Conservation (phyloP, 1,140 invertebrate species). For the Hylyphantes graminicola region DNA sequence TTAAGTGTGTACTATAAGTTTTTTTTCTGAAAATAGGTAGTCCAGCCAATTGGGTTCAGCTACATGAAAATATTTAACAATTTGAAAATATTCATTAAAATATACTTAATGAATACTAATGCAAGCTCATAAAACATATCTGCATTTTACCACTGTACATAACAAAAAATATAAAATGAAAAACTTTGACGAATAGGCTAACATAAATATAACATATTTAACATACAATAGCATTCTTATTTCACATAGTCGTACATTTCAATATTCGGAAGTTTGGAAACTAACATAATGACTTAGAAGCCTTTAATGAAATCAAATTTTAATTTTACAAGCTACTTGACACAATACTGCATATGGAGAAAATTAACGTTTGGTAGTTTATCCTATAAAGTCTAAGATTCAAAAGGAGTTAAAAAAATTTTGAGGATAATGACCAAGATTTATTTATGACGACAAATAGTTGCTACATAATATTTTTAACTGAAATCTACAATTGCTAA, state of each 20-base stretch:
- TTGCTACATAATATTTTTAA: background rate
- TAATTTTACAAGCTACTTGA: slow-evolving; percentile 9
- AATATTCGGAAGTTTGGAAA: slow-evolving; percentile 23
- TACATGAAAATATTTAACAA: slow-evolving; percentile 1
- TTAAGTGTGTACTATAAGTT: too few species aligned
- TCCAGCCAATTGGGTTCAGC: too few species aligned
- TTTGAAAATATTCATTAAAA: slow-evolving; percentile 6
- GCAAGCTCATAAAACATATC: slow-evolving; percentile 40
- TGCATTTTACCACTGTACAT: slow-evolving; percentile 20
- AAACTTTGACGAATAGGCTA: background rate
- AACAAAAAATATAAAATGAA: slow-evolving; percentile 25
- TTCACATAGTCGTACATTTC: slow-evolving; percentile 6
- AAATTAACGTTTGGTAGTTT: background rate
- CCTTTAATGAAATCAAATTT: slow-evolving; percentile 26
- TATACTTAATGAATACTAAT: slow-evolving; percentile 26
- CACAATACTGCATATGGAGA: slow-evolving; percentile 1
- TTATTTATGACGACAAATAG: background rate
- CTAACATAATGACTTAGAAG: slow-evolving; percentile 30
- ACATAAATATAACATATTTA: slow-evolving; percentile 19
- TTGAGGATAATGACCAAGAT: background rate
- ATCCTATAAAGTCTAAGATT: background rate
- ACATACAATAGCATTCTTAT: slow-evolving; percentile 13
- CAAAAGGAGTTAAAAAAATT: background rate
- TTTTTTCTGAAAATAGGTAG: too few species aligned
- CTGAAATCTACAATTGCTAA: background rate